Evolutionary conservation across 2,113 vertebrate genomes (phyloP), one percentile per base, ranked within the genome.

Genomic region (Daubentonia madagascariensis): DNA sequence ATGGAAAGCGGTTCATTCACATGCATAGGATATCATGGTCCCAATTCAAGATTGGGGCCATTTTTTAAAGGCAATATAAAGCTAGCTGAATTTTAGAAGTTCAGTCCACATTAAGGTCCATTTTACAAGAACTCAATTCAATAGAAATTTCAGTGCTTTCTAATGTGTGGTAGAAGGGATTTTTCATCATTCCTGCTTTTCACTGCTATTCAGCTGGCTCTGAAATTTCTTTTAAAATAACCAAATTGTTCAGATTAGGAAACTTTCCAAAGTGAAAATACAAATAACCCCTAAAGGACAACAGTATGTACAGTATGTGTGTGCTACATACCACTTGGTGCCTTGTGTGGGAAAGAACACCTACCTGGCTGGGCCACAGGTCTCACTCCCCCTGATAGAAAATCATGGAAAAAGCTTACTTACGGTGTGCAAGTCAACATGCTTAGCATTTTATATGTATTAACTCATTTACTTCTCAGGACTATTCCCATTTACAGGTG

Each of bases 221-320:
- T 87, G 52, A 72, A 78, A 72, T 79, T 85, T 61, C n/a, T 32
- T 70, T 90, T 78, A 73, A 94, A 94, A 88, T 90, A 73, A 65
- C 13, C 54, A 63, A 61, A 88, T 59, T 50, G 10, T 23, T 65
- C 35, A 75, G 18, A 59, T 50, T 43, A 63, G 61, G 50, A 85
- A 88, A 43, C 0, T 87, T 95, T 84, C 18, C 30, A 57, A 45
- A 78, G 13, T 72, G 32, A 87, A 84, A 79, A 88, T 72, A 83
- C 20, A 91, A 92, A 63, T 68, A 89, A 72, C 32, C 81, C 40
- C 50, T 67, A 81, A 68, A 32, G n/a, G 50, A 12, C 40, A 89
- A 52, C 8, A 73, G 43, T 3, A 0, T 37, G 7, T 30, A 52
- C 8, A 73, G 43, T 3, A 0, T 37, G 7, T 30, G 79, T 23